Base-by-base conservation (phyloP, 2,797 vertebrate genomes). In the Benthosema pterotum region DNA sequence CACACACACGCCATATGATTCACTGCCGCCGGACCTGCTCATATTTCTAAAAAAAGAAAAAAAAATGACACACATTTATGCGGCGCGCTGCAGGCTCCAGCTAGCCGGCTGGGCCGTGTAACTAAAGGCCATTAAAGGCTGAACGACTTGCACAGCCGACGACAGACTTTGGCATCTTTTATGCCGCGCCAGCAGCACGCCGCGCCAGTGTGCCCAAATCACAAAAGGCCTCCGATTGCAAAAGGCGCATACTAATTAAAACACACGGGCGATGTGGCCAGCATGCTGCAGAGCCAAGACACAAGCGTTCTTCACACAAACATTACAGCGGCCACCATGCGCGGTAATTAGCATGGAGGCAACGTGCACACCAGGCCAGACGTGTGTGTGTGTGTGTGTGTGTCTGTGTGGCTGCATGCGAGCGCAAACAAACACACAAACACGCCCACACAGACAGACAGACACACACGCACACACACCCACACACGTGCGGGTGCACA, bases 191-290 rank as follows among this genome's bases (percentile, higher is more conserved):
- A 87, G 83, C 85, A 87, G 83, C 82, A 84, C 59, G 77, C 72
- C 68, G 83, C 71, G 71, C 74, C 79, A 75, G 65, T 83, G 84
- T 5, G 5, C 22, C 87, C 86, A 86, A 88, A 83, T 88, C 79
- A 85, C 88, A 85, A 89, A 89, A 3, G 83, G 83, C 86, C 84
- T 80, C 62, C 63, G 32, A 38, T 87, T 85, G 83, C 84, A 84
- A 85, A 89, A 87, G 76, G 76, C 42, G 82, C 84, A 88, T 86
- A 80, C 85, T 91, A 88, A 91, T 89, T 88, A 91, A 87, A 87
- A 80, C 70, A 78, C 78, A 77, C 64, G 8, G 25, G 83, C 85
- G 77, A 87, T 67, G 77, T 84, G 84, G 82, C 86, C 76, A 81
- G 80, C 83, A 82, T 80, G 78, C 80, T 80, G 78, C 80, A 57